These are phyloP conservation scores for Umimayanthus kanabou DNA, from an alignment of 92 coral and sea anemone genomes.

Conservation along the genomic window DNA sequence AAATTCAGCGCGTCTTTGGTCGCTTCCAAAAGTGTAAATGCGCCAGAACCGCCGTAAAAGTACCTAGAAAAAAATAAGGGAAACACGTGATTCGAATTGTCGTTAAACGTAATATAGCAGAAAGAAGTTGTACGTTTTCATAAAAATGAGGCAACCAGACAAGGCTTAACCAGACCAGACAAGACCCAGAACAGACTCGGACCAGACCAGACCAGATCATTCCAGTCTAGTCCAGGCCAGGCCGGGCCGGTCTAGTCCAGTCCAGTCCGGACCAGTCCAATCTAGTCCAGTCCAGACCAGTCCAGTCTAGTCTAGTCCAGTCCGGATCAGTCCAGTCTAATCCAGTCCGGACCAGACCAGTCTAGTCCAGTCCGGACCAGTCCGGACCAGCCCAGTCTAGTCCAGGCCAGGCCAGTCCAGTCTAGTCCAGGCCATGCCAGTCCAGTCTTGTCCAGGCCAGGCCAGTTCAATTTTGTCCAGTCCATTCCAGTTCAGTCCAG, in stretches of 20 bases:
- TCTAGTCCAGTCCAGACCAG: background rate
- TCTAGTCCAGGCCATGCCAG: no score
- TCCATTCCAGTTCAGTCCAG: no score
- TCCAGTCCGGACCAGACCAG: background rate
- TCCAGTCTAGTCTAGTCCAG: background rate
- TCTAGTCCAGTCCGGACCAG: background rate
- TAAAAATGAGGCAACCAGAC: no score
- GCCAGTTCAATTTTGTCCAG: no score
- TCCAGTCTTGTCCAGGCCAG: no score
- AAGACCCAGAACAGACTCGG: no score
- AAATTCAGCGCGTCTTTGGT: constrained; percentile 54
- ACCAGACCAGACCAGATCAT: no score
- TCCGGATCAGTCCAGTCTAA: background rate
- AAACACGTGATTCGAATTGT: background rate
- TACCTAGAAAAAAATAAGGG: constrained; percentile 43
- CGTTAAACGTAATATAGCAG: no score
- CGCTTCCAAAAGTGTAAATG: constrained; percentile 73
- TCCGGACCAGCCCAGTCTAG: background rate
- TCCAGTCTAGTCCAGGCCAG: no score
- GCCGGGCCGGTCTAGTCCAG: no score
- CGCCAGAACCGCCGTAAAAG: constrained; percentile 74
- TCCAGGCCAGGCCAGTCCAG: background rate
- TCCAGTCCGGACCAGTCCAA: background rate
- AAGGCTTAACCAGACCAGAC: no score
- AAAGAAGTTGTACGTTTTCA: no score